Conservation (phyloP, 2,888 invertebrate genomes). For the Nasonovia ribisnigri region DNA sequence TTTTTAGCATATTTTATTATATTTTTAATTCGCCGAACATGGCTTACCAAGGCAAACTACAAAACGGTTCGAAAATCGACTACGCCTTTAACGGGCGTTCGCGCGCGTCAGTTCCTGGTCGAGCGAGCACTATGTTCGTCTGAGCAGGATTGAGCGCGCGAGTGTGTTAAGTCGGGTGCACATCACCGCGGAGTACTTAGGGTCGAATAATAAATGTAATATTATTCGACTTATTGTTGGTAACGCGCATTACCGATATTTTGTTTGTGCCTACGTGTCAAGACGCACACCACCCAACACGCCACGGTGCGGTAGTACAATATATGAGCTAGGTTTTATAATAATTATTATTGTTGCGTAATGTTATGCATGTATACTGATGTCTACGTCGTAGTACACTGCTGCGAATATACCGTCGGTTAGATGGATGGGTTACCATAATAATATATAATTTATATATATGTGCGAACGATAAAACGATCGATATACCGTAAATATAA, state of each 20-base stretch:
- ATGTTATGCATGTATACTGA: background rate
- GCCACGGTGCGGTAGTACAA: background rate
- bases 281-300: background rate
- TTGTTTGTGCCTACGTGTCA: background rate
- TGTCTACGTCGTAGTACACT: background rate
- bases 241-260: background rate
- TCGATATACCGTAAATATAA: background rate
- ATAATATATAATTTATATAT: too few species aligned
- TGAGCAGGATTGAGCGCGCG: background rate
- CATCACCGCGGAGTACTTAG: background rate
- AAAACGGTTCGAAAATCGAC: slow-evolving; percentile 71
- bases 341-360: background rate
- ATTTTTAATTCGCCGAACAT: background rate
- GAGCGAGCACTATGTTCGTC: background rate
- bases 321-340: background rate
- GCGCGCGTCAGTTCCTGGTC: background rate
- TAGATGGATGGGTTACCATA: background rate
- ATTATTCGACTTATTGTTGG: background rate
- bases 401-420: background rate
- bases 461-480: background rate
- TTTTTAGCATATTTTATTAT: background rate
- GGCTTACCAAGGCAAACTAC: slow-evolving; percentile 52
- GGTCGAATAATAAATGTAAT: background rate
- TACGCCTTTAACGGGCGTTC: slow-evolving; percentile 71
- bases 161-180: background rate